Conservation (phyloP, 2,888 invertebrate genomes). For the Pseudococcus jackbeardsleyi region DNA sequence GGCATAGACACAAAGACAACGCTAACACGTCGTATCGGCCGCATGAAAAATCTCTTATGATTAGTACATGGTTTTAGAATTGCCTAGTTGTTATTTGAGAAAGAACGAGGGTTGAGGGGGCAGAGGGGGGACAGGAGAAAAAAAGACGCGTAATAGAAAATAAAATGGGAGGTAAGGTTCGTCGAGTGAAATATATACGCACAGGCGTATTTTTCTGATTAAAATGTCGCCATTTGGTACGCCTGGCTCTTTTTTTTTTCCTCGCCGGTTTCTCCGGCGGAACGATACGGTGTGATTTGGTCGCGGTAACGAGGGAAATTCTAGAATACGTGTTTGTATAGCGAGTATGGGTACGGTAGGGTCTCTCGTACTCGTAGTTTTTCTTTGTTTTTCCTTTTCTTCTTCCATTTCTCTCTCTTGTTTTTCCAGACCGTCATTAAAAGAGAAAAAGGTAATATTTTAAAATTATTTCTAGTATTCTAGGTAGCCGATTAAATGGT, state of each 20-base stretch:
- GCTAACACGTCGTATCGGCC: neutral
- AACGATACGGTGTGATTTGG: neutral
- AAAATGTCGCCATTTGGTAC: neutral
- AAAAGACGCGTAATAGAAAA: slow-evolving; percentile 9
- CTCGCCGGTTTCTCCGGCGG: neutral
- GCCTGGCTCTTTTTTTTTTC: neutral
- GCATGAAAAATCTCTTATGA: slow-evolving; percentile 1
- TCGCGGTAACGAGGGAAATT: no score
- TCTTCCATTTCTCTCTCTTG: neutral
- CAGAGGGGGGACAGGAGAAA: neutral
- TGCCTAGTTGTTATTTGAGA: neutral
- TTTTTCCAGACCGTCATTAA: neutral
- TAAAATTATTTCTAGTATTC: slow-evolving; percentile 37
- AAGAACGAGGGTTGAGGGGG: no score
- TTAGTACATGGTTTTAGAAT: neutral
- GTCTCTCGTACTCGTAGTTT: neutral
- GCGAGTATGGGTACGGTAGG: neutral
- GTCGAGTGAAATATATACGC: neutral
- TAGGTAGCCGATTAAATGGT: slow-evolving; percentile 45
- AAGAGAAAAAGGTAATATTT: slow-evolving; percentile 25
- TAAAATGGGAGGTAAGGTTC: neutral
- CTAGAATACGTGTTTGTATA: neutral
- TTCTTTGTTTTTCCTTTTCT: neutral
- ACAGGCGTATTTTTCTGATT: slow-evolving; percentile 19
- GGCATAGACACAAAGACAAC: neutral